Evolutionary conservation across 2,113 vertebrate species (phyloP), one percentile per base, ranked within the genome.

Genomic region (Thalassoma bifasciatum): DNA sequence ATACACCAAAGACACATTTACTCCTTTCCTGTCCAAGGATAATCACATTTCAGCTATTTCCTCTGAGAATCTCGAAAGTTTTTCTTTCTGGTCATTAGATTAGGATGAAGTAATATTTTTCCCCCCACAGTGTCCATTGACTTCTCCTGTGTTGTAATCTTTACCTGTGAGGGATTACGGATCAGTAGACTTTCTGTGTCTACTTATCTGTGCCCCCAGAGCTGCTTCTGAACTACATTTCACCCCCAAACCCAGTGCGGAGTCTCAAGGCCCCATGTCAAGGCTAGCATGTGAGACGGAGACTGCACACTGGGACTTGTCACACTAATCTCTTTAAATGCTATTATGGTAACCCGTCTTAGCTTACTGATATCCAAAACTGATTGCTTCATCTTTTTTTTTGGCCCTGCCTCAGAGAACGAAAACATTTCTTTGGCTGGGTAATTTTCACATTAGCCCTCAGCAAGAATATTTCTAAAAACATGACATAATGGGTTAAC

Each of bases 251-350:
- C 52, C 34, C 46, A 12, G 47, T 47, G 58, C 72, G 9, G 44
- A 46, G 51, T 65, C 82, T 81, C 71, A 70, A 57, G 66, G 60
- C 70, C 59, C 71, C 66, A 66, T 44, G 75, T 81, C 54, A 62
- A 66, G 52, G 10, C 61, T 64, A 77, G 63, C 72, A 61, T 70
- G 50, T 69, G 60, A 77, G 70, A 60, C 61, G 73, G 57, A 57
- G 66, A 60, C 40, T 66, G 61, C 82, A 50, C 77, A 50, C 67
- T 79, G 88, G 83, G 89, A 87, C 77, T 87, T 91, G 88, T 89
- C 89, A 85, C 42, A 66, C 86, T 86, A 89, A 91, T 90, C 75
- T 86, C 62, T 86, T 88, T 77, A 85, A 90, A 91, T 91, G 75
- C 88, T 91, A 81, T 93, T 83, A 85, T 86, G 61, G 63, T 87